A percentile compares a stretch with the other conserved stretches of the same genome.
phyloP scores from a whole-genome alignment of 1,140 invertebrate genomes.

The Pseudoatta argentina region DNA sequence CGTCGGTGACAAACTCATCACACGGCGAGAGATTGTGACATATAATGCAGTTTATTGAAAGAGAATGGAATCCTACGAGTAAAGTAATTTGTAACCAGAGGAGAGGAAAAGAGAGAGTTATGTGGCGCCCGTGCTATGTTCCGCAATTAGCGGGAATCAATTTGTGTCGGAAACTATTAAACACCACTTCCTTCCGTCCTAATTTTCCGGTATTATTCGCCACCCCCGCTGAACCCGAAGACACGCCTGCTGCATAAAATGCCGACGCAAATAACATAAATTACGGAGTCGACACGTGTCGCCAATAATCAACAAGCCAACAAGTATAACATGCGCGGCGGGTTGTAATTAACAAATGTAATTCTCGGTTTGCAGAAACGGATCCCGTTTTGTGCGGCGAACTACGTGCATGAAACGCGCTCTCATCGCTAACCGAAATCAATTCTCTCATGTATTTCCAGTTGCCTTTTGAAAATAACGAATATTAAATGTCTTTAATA shows the following conservation, averaged over 20 bases:
- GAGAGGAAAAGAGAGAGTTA: constrained; percentile 33
- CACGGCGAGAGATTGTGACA: not conserved
- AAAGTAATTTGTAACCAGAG: constrained; percentile 38
- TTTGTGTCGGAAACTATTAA: constrained; percentile 62
- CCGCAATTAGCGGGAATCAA: constrained; percentile 59
- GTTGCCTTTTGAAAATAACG: not conserved
- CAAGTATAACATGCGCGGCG: constrained; percentile 28
- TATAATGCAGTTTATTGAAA: constrained; percentile 12
- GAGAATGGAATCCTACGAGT: not conserved
- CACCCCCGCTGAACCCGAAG: not conserved
- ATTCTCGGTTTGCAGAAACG: constrained; percentile 37
- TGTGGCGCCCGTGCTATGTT: not conserved
- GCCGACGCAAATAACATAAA: constrained; percentile 47
- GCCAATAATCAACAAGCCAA: constrained; percentile 53
- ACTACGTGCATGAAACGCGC: not conserved
- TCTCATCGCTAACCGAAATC: constrained; percentile 14
- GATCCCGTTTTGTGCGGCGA: not conserved
- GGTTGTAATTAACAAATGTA: constrained; percentile 41
- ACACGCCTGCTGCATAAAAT: constrained; percentile 51
- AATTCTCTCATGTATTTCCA: constrained; percentile 4
- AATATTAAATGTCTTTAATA: constrained; percentile 25
- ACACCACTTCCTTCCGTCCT: constrained; percentile 53
- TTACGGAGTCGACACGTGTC: constrained; percentile 45
- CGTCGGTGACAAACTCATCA: not conserved
- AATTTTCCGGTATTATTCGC: constrained; percentile 55